These are phyloP conservation scores for Melopsittacus undulatus DNA, from an alignment of 2,797 vertebrate genomes.

Conservation along the genomic window DNA sequence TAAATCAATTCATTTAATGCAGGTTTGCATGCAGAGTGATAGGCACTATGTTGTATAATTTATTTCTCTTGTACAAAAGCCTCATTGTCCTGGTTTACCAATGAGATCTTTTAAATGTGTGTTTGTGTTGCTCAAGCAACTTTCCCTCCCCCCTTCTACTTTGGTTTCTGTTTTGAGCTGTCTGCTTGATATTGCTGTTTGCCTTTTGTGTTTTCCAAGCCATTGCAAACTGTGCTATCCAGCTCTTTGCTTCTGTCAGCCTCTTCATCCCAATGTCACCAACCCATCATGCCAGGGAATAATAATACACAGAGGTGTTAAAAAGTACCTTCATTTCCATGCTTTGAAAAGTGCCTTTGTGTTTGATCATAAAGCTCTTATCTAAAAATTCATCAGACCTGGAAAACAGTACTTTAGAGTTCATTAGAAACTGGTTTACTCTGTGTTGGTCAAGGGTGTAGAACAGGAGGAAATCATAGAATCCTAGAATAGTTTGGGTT, in stretches of 20 bases:
- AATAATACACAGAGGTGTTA: neutral
- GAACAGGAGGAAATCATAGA: neutral
- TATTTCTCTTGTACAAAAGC: neutral
- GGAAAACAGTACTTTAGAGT: neutral
- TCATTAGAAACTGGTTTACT: neutral
- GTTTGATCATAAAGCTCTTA: neutral
- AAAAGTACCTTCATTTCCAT: neutral
- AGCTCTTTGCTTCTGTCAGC: neutral
- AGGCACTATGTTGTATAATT: neutral
- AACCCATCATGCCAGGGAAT: neutral
- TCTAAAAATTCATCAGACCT: neutral
- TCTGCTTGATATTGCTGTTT: neutral
- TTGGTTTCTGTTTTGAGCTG: neutral
- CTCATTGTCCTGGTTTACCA: neutral
- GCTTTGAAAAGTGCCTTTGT: neutral
- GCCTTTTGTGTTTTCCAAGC: neutral
- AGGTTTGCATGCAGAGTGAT: constrained; percentile 2
- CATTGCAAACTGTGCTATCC: neutral
- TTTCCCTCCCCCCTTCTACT: neutral
- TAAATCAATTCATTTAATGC: neutral
- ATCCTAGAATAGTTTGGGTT: neutral
- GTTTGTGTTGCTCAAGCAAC: neutral
- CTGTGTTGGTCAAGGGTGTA: neutral
- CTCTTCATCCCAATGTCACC: neutral
- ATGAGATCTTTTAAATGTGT: neutral